Base-by-base conservation (phyloP, 2,113 vertebrate genomes). In the Perca fluviatilis region DNA sequence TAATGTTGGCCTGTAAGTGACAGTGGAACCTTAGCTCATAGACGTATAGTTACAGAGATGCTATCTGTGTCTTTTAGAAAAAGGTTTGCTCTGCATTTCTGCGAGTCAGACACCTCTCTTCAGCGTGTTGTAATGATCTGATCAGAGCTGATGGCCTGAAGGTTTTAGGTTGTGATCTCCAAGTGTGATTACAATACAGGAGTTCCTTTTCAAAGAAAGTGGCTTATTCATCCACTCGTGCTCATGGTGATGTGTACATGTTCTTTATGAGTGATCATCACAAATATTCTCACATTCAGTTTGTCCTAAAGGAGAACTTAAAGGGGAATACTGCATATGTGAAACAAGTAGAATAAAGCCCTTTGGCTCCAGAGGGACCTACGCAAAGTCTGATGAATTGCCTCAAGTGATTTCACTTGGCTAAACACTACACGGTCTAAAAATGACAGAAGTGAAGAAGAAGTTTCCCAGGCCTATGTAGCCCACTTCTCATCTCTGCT, bases 401-500 rank as follows among this genome's bases (percentile, higher is more conserved):
- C 81, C 57, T 61, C 2, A 57, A 33, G 53, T 47, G 46, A 49
- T 60, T 46, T 76, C 10, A 65, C 27, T 57, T 18, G 46, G 19
- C 50, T 40, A 21, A 69, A 12, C 2, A 21, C 9, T 23, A 16
- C 27, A 74, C 15, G 6, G 33, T 30, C 36, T 40, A 10, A 40
- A 40, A 40, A 40, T 40, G 2, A 57, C 16, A 43, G 19, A 69
- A 46, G 19, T 36, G 25, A 27, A 27, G 27, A 27, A 27, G 27
- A 27, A 23, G n/a, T 11, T 60, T n/a, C 47, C 3, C 5, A n/a
- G 10, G 46, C 25, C 50, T 50, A 14, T 33, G 2, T 16, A 19
- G 15, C 21, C 5, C 0, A 2, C 65, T 67, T 3, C 13, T 80
- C 67, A 65, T 47, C 25, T 47, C 12, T 80, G 64, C 27, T 53